Evolutionary conservation across 1,140 invertebrate species (phyloP), one percentile per base, ranked within the genome.

Genomic region (Tigriopus japonicus): DNA sequence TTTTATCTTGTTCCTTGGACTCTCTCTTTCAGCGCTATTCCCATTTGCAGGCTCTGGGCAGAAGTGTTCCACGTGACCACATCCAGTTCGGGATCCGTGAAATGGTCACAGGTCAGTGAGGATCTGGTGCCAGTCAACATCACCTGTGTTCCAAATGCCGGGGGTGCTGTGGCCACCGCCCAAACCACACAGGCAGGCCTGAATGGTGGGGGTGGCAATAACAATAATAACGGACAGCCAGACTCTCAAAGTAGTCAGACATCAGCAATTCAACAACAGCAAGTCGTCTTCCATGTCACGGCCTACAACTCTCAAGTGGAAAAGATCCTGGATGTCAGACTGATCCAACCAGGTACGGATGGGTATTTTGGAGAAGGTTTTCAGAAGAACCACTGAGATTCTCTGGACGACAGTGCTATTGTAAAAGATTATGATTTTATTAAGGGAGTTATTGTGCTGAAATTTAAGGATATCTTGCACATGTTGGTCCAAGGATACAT

Each of bases 221-320:
- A 35, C 28, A 35, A 35, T 35, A 35, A 35, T 35, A 35, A 35
- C 9, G 28, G 28, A 35, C 53, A 7, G 45, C 64, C 69, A 65
- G 89, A 94, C 52, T 6, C 5, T 15, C 28, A 35, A 9, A 35
- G 9, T 9, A 35, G 9, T 35, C 28, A 35, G 28, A 35, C 28
- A 35, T 9, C 28, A 35, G 28, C 73, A 35, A 9, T 9, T 35
- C 28, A 35, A 35, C 87, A 86, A 52, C 90, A 91, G 15, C 87
- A 91, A 75, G 93, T 89, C 71, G 83, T 94, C 67, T 96, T 94
- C 76, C 92, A 95, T 76, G 90, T 97, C 72, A 96, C 90, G 64
- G 93, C 93, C 62, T 96, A 96, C 77, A 96, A 96, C 76, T 90
- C 89, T 68, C 90, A 95, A 73, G 91, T 96, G 66, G 91, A 96